Base-by-base conservation (phyloP, 1,140 invertebrate species). In the Euglossa dilemma region DNA sequence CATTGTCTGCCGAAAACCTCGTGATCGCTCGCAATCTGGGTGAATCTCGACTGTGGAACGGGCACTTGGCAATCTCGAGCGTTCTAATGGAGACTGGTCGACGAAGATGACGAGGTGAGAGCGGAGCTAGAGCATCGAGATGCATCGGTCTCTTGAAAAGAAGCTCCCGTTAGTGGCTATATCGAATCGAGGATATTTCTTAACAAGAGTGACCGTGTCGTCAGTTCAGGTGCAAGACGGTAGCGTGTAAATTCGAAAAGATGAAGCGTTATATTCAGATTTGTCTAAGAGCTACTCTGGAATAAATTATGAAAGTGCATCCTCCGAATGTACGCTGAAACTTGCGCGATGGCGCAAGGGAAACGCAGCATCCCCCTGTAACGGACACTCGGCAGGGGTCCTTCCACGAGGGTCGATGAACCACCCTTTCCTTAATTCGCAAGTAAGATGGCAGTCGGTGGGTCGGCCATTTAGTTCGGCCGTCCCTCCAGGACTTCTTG, bases 351-450 rank as follows among this genome's bases (percentile, higher is more conserved):
- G 73, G 71, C 59, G 77, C 14, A 79, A 14, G 12, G 5, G 16
- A 74, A 88, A 78, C 74, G 79, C 59, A 85, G 47, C 87, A 67
- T 52, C 36, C 73, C 87, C 86, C 52, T n/a, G 78, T 64, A 75
- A 28, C 18, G 23, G 5, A 25, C 28, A n/a, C 23, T 80, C 36
- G 43, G 72, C 52, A 66, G 67, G 67, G 45, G 71, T 83, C 84
- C 59, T 71, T 84, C 50, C 43, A 72, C 66, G 85, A 86, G 88
- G 86, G 89, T 87, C 59, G 64, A 28, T 36, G 67, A 12, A 9
- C 50, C 72, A 90, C 90, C 92, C 92, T 92, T 91, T 91, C 89
- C 93, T 94, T 93, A 93, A 93, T 92, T 92, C 93, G 88, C 90
- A 91, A 93, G 91, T 93, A 93, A 94, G 93, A 92, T 92, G 92